phyloP scores from a whole-genome alignment of 2,888 invertebrate species.

The Frankliniella fusca region DNA sequence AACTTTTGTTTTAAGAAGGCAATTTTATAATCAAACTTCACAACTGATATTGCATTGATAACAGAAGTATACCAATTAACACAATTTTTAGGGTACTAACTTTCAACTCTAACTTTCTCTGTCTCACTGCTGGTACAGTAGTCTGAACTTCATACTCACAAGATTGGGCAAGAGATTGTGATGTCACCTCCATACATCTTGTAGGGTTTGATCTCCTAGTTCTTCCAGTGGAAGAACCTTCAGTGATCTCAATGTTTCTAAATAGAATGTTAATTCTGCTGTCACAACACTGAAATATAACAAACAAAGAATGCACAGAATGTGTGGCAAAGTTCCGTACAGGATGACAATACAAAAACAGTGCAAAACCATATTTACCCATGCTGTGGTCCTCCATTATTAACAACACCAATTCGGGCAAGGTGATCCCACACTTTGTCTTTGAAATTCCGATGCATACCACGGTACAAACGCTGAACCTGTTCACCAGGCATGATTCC shows the following conservation, averaged over 20 bases:
- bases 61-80: too few species aligned
- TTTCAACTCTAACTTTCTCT: not conserved
- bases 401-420: conserved; percentile 78
- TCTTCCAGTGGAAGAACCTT: conserved; percentile 71
- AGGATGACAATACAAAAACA: conserved; percentile 23
- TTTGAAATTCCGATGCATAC: conserved; percentile 81
- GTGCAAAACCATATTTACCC: conserved; percentile 52
- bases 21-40: not conserved
- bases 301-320: not conserved
- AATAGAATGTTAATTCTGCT: conserved; percentile 84
- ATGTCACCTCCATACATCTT: conserved; percentile 11
- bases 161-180: not conserved
- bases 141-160: not conserved
- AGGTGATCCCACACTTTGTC: conserved; percentile 79
- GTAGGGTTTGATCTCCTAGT: conserved; percentile 43
- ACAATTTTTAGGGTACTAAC: not conserved
- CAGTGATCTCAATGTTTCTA: conserved; percentile 77
- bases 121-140: not conserved
- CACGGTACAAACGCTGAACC: conserved; percentile 62
- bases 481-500: conserved; percentile 67
- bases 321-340: not conserved
- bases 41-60: not conserved
- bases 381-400: conserved; percentile 95
- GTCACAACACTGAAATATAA: conserved; percentile 63
- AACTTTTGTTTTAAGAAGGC: not conserved